These are phyloP conservation scores for Lasioglossum marginatum DNA, from an alignment of 2,888 invertebrate species.

Conservation along the genomic window DNA sequence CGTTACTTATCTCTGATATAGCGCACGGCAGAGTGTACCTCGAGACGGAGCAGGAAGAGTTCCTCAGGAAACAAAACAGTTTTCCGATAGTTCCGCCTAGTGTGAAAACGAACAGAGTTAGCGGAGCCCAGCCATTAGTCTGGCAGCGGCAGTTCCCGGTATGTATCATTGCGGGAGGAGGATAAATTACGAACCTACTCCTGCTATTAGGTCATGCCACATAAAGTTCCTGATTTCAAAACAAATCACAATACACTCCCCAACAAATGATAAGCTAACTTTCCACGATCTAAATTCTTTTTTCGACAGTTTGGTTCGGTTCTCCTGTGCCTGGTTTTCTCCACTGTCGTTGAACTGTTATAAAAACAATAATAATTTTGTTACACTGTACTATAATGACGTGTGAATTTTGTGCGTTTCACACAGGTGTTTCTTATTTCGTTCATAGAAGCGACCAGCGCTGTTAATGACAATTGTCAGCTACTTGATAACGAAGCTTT, in stretches of 20 bases:
- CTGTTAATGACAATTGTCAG: neutral
- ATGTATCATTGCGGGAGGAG: slow-evolving; percentile 61
- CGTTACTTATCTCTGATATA: slow-evolving; percentile 50
- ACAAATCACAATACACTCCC: slow-evolving; percentile 3
- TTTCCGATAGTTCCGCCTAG: slow-evolving; percentile 66
- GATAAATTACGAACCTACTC: slow-evolving; percentile 61
- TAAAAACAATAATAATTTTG: neutral
- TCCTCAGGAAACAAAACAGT: slow-evolving; percentile 66
- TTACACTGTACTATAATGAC: neutral
- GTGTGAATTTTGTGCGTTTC: too few relatives aligned
- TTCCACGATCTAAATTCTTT: neutral
- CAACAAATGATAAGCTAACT: neutral
- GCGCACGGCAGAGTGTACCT: slow-evolving; percentile 42
- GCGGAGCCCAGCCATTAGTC: slow-evolving; percentile 53
- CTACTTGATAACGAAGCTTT: too few relatives aligned
- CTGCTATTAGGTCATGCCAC: slow-evolving; percentile 59
- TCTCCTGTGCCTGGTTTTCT: neutral
- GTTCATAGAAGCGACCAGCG: neutral
- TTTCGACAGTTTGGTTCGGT: neutral
- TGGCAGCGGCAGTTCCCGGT: slow-evolving; percentile 38
- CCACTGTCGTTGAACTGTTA: neutral
- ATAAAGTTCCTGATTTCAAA: slow-evolving; percentile 60
- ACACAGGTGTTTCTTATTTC: too few relatives aligned
- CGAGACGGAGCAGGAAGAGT: slow-evolving; percentile 53
- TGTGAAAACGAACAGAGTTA: slow-evolving; percentile 64